Percentiles rank a stretch among this genome's conserved stretches.
phyloP scores from a whole-genome alignment of 64 coral and sea anemone species.

The Porites lutea region DNA sequence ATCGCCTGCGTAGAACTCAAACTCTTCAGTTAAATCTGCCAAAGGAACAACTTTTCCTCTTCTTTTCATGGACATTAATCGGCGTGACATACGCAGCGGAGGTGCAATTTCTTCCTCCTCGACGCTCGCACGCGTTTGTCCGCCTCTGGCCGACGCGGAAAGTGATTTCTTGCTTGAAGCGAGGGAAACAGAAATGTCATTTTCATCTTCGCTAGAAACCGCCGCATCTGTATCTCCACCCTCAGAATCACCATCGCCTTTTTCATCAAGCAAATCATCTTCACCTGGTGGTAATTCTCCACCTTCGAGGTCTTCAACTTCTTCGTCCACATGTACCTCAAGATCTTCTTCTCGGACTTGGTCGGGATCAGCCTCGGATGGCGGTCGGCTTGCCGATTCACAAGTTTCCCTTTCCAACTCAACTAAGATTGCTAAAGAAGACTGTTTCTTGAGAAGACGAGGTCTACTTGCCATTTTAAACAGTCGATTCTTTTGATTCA shows the following conservation, averaged over 20 bases:
- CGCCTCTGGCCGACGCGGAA: neutral
- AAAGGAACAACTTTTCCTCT: constrained; percentile 58
- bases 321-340: neutral
- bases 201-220: constrained; percentile 77
- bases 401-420: constrained; percentile 75
- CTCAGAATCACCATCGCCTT: constrained; percentile 49
- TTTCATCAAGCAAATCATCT: constrained; percentile 7
- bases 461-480: constrained; percentile 1
- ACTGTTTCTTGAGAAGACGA: constrained; percentile 67
- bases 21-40: constrained; percentile 75
- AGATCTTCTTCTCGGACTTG: constrained; percentile 26
- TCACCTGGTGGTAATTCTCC: neutral
- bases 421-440: constrained; percentile 82
- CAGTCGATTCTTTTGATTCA: neutral
- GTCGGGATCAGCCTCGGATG: constrained; percentile 27
- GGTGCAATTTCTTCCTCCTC: constrained; percentile 3
- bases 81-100: constrained; percentile 66
- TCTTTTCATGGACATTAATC: constrained; percentile 87
- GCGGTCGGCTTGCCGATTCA: constrained; percentile 36
- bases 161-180: constrained; percentile 33
- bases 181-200: neutral
- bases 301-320: constrained; percentile 2
- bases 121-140: neutral
- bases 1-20: constrained; percentile 91
- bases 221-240: constrained; percentile 83